Evolutionary conservation across 2,888 invertebrate species (phyloP), one percentile per base, ranked within the genome.

Genomic region (Eupithecia abbreviata): DNA sequence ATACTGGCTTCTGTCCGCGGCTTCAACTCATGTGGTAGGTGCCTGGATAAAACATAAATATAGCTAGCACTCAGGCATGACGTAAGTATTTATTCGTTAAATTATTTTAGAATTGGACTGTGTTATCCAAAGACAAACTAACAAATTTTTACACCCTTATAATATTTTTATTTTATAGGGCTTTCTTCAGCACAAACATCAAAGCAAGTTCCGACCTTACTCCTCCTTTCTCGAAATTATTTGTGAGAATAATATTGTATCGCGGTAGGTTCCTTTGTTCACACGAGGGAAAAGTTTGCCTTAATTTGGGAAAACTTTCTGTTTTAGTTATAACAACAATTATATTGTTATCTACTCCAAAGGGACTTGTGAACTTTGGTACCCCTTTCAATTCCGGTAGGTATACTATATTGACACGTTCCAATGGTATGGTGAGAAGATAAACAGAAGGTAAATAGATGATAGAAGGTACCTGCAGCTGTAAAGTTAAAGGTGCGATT

Each of bases 181-280:
- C 15, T 51, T n/a, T 51, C n/a, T n/a, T n/a, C 5, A 49, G 49
- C 13, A 55, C 18, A 58, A 58, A 3, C 9, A 3, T 9, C 7
- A 18, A 58, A 18, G 10, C 58, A 18, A n/a, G 0, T 6, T 2
- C 15, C 13, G 6, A n/a, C 55, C n/a, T 55, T 13, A 30, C 30
- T 30, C 30, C 30, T 30, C 30, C 30, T 30, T 30, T 30, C 30
- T 30, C 30, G 30, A 30, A 70, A 72, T 77, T 75, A 67, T 75
- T 72, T 74, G 51, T 45, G n/a, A 65, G 51, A 71, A 68, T 67
- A 72, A 47, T 70, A 77, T 69, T 74, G 69, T 77, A 72, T 65
- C n/a, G 45, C 12, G 9, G 68, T 43, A 69, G 62, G 43, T 69
- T 77, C 69, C 68, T 74, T 74, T 72, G 58, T 68, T 74, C 71